phyloP scores from a whole-genome alignment of 2,797 vertebrate species.

The Onychomys torridus region DNA sequence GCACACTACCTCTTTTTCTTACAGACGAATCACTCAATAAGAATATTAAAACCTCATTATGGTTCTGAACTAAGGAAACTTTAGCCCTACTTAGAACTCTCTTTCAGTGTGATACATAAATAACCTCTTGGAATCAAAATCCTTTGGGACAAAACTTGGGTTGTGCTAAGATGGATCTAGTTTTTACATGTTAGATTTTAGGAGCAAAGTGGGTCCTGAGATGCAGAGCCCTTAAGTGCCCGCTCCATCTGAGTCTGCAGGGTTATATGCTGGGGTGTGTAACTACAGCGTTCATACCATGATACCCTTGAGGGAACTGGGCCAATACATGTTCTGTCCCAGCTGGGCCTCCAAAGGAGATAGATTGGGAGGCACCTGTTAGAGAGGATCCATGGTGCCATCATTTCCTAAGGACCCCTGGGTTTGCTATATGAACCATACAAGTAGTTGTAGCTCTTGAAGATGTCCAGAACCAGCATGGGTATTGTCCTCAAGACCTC shows the following conservation, averaged over 20 bases:
- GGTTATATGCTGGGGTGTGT: neutral
- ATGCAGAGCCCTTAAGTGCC: neutral
- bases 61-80: neutral
- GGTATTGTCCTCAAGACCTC: neutral
- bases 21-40: neutral
- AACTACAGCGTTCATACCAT: fast-evolving
- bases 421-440: neutral
- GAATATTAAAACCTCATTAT: neutral
- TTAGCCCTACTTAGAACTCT: neutral
- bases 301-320: neutral
- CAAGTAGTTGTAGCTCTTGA: neutral
- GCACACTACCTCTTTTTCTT: neutral
- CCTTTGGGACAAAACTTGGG: neutral
- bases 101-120: neutral
- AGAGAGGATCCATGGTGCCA: neutral
- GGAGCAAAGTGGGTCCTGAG: neutral
- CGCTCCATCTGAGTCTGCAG: neutral
- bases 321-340: neutral
- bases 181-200: neutral
- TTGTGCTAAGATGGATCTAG: neutral
- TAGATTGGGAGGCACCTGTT: neutral
- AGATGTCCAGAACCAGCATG: neutral
- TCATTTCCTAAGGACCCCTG: neutral
- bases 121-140: neutral
- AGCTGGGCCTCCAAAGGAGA: neutral